Percentiles rank a stretch among this genome's conserved stretches.
phyloP scores from a whole-genome alignment of 2,888 invertebrate species.

The Yponomeuta plumbellus region DNA sequence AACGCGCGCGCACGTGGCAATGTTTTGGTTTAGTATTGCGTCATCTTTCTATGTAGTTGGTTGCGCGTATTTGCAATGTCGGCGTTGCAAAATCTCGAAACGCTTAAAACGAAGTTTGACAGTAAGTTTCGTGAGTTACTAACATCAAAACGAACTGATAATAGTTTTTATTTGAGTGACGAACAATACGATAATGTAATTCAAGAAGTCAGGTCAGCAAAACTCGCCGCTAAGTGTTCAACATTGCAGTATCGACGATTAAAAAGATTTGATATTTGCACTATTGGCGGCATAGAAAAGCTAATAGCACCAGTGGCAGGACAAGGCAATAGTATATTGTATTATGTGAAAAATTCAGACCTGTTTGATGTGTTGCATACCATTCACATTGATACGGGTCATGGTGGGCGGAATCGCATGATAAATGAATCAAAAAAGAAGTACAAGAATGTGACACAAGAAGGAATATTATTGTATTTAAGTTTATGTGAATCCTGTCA shows the following conservation, averaged over 20 bases:
- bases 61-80: too few relatives aligned
- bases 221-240: neutral
- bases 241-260: conserved; percentile 16
- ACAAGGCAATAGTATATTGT: neutral
- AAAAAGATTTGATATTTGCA: conserved; percentile 25
- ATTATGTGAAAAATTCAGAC: conserved; percentile 25
- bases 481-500: conserved; percentile 31
- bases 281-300: neutral
- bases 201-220: neutral
- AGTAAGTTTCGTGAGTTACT: too few relatives aligned
- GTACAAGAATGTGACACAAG: conserved; percentile 31
- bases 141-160: too few relatives aligned
- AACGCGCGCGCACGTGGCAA: too few relatives aligned
- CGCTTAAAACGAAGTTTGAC: too few relatives aligned
- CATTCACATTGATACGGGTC: conserved; percentile 31
- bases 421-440: conserved; percentile 26
- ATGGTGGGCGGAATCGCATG: conserved; percentile 35
- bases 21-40: too few relatives aligned
- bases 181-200: too few relatives aligned
- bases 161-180: too few relatives aligned
- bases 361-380: conserved; percentile 25
- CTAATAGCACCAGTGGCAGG: conserved; percentile 18
- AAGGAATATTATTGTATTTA: conserved; percentile 29
- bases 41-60: too few relatives aligned
- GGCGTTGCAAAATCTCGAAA: too few relatives aligned